phyloP scores from a whole-genome alignment of 2,888 invertebrate species.

The Reticulitermes lucifugus region DNA sequence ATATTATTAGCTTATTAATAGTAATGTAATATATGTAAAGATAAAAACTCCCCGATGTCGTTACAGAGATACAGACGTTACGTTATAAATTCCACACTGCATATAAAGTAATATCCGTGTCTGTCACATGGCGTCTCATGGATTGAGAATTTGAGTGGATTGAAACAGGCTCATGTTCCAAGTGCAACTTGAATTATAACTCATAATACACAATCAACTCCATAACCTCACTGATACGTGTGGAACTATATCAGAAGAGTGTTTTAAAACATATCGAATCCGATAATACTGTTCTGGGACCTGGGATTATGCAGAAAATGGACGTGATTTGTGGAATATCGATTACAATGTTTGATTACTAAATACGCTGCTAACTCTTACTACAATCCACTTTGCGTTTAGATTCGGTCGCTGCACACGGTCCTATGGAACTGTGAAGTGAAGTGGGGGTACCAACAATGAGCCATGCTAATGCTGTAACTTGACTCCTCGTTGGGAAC shows the following conservation, averaged over 20 bases:
- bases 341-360: constrained; percentile 6
- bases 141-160: background rate
- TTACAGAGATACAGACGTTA: too few species aligned
- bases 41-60: too few species aligned
- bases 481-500: constrained; percentile 19
- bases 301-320: constrained; percentile 1
- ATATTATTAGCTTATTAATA: too few species aligned
- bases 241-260: background rate
- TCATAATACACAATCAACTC: background rate
- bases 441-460: background rate
- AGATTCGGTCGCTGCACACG: background rate
- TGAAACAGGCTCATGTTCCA: background rate
- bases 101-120: too few species aligned
- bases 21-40: too few species aligned
- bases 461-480: background rate
- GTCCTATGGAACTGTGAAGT: background rate
- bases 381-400: constrained; percentile 19
- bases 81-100: too few species aligned
- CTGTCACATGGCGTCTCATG: too few species aligned
- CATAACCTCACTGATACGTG: background rate
- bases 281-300: background rate
- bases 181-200: background rate
- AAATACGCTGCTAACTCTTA: constrained; percentile 12
- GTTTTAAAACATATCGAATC: background rate
- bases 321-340: constrained; percentile 8